Evolutionary conservation across 2,797 vertebrate genomes (phyloP).

Genomic region (Hoplostethus atlanticus): DNA sequence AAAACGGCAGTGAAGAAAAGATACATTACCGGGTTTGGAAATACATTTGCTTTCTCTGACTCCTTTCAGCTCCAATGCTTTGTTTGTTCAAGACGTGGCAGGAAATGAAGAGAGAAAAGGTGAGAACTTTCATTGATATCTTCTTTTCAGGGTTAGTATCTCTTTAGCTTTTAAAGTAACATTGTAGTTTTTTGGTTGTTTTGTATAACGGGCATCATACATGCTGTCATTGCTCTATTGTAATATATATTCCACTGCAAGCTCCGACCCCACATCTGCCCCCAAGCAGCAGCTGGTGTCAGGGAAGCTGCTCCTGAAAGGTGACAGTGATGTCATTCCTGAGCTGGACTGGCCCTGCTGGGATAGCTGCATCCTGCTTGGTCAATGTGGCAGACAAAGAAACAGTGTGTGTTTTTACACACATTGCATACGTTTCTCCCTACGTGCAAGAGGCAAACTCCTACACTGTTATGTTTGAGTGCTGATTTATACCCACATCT

Average conservation of each 20-base stretch:
- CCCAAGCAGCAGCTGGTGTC: slow-evolving; percentile 42
- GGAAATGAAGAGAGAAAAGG: slow-evolving; percentile 40
- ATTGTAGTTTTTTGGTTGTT: background rate
- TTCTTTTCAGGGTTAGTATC: slow-evolving; percentile 26
- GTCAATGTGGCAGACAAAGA: slow-evolving; percentile 50
- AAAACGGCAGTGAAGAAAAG: slow-evolving; percentile 64
- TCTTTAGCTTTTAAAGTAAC: slow-evolving; percentile 1
- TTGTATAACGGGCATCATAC: background rate
- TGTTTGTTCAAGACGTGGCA: slow-evolving; percentile 70
- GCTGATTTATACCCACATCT: slow-evolving; percentile 68
- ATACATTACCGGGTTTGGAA: slow-evolving; percentile 76
- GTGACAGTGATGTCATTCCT: slow-evolving; percentile 48
- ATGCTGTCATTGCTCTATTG: background rate
- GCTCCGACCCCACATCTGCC: slow-evolving; percentile 4
- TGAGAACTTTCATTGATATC: slow-evolving; percentile 34
- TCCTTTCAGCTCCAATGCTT: slow-evolving; percentile 62
- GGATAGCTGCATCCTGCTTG: slow-evolving; percentile 47
- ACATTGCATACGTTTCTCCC: slow-evolving; percentile 33
- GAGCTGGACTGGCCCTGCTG: slow-evolving; percentile 50
- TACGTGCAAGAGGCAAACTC: slow-evolving; percentile 62
- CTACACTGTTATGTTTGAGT: slow-evolving; percentile 31
- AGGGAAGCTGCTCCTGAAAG: slow-evolving; percentile 5
- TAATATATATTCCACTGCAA: background rate
- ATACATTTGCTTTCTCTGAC: slow-evolving; percentile 75
- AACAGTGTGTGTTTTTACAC: slow-evolving; percentile 45